phyloP scores from a whole-genome alignment of 2,113 vertebrate genomes.

The Dasyornis broadbenti region DNA sequence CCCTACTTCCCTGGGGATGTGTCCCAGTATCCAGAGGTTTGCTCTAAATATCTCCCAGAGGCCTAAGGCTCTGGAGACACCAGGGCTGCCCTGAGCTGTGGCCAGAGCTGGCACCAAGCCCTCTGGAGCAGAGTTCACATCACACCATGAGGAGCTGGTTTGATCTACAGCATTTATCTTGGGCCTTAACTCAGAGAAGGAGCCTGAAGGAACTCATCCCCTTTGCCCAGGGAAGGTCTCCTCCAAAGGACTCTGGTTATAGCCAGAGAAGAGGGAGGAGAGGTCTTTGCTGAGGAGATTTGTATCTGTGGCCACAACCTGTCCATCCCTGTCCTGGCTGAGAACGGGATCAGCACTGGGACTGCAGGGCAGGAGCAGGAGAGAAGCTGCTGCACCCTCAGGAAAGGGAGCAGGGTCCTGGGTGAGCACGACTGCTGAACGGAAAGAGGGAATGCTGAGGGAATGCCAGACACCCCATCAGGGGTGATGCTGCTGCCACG shows the following conservation, averaged over 20 bases:
- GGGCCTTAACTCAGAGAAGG: background rate
- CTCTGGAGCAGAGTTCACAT: background rate
- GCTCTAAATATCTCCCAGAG: background rate
- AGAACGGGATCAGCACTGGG: background rate
- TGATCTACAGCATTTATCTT: background rate
- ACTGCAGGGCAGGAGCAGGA: background rate
- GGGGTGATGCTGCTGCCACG: background rate
- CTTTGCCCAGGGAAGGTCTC: background rate
- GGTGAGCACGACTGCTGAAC: rapidly evolving
- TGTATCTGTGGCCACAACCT: background rate
- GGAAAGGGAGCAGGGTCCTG: background rate
- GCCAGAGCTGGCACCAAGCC: background rate
- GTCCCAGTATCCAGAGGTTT: background rate
- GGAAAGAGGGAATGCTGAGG: background rate
- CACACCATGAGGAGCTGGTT: background rate
- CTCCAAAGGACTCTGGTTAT: background rate
- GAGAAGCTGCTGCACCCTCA: background rate
- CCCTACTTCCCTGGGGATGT: background rate
- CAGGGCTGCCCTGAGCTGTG: background rate
- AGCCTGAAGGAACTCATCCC: background rate
- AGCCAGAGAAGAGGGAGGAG: background rate
- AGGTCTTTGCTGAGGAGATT: background rate
- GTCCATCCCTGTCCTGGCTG: background rate
- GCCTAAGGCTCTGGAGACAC: background rate
- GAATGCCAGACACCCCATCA: background rate